Base-by-base conservation (phyloP, 2,797 vertebrate species). In the Zalophus californianus region DNA sequence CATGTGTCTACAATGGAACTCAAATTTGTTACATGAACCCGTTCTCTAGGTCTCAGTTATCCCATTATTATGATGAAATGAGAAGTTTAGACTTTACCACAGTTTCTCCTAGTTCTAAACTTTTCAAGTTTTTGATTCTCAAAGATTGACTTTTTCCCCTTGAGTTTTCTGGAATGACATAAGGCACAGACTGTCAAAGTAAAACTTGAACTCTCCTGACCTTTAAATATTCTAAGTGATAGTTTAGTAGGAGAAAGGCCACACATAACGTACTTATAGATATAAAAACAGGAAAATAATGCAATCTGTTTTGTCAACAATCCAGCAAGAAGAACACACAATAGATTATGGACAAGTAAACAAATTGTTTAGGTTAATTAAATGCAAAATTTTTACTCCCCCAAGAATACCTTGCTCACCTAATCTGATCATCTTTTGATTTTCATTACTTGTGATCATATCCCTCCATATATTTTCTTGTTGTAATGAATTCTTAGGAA, bases 401-500 rank as follows among this genome's bases (percentile, higher is more conserved):
- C 0, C 7, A 48, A 70, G 15, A 95, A 85, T 50, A 48, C 8
- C 7, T 64, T 60, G 7, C 14, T 91, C 54, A 86, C 0, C n/a
- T 93, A 94, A 96, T 82, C 73, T 68, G 38, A 94, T 83, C 38
- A 86, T 93, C 60, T 50, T 77, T 82, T 66, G 66, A 93, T 78
- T 94, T 96, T 82, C 44, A 95, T 89, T 88, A 64, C 15, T 79
- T 91, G 50, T 86, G 56, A 91, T 35, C 25, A 4, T 64, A 88
- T 78, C 0, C 0, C 75, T 91, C 64, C 92, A 68, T 91, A 70
- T 2, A 85, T 88, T 77, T 93, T 75, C 77, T 64, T 73, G 14
- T 68, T 79, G 32, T 62, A 68, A 94, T 95, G 54, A 97, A 91
- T 85, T 94, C 44, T 94, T 89, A 93, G 72, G 56, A 96, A 73